Evolutionary conservation across 2,888 invertebrate species (phyloP), one percentile per base, ranked within the genome.

Genomic region (Lasiommata megera): DNA sequence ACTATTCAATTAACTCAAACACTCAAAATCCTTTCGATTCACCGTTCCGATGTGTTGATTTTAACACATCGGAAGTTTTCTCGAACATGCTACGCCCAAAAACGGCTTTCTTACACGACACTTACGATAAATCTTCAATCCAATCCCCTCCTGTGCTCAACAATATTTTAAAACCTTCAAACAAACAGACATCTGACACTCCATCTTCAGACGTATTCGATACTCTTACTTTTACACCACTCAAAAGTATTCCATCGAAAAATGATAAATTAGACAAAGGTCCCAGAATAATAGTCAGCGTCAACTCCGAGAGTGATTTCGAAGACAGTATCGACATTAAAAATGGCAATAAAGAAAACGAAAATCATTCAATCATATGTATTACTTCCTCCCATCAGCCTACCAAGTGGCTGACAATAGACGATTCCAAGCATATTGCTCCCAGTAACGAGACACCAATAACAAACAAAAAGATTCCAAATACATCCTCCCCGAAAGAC

Each of bases 401-500:
- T 0, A 84, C 80, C 55, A 82, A 79, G 54, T 85, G 83, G 84
- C 54, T 80, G 37, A 72, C 77, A 23, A 67, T 74, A 0, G 78
- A 81, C 58, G 74, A 76, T 18, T 67, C 78, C 11, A 60, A 69
- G 11, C 74, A 80, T 51, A 56, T 67, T 1, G 74, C 77, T 17
- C 71, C 73, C 29, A 64, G 54, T 9, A 57, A 64, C 1, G 84
- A 83, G 61, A 80, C 81, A 6, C 79, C 83, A 3, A 66, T 78
- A 37, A 69, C 62, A 41, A 79, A 63, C 55, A 88, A 88, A 60
- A 89, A 88, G 65, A 83, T 88, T 48, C 90, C 89, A 5, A 85
- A 87, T 56, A 90, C 90, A 36, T 90, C 90, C 6, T 90, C 90
- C 0, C 90, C 90, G 6, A 89, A 84, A 67, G 89, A 90, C 69